These are phyloP conservation scores for Myotis myotis DNA, from an alignment of 2,797 vertebrate genomes.

Conservation along the genomic window DNA sequence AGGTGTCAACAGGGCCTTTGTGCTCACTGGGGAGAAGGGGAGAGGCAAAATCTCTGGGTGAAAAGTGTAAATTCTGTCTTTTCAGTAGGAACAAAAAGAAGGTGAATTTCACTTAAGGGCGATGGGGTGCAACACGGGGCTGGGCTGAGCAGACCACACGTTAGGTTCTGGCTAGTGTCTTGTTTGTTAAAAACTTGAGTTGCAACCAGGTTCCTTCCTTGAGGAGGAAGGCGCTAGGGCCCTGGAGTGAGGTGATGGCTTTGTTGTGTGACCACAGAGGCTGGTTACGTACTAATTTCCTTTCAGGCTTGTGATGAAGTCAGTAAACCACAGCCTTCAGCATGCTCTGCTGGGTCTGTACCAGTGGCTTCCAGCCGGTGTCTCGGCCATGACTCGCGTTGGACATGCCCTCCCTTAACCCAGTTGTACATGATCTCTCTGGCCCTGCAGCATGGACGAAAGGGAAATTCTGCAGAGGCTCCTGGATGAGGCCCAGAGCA, in stretches of 20 bases:
- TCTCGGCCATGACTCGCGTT: slow-evolving; percentile 72
- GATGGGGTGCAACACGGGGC: not conserved
- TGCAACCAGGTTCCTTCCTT: slow-evolving; percentile 43
- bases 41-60: not conserved
- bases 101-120: not conserved
- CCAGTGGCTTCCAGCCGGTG: slow-evolving; percentile 62
- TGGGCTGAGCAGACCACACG: not conserved
- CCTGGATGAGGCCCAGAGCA: slow-evolving; percentile 85
- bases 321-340: slow-evolving; percentile 86
- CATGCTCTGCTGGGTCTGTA: slow-evolving; percentile 52
- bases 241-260: slow-evolving; percentile 74
- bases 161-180: slow-evolving; percentile 40
- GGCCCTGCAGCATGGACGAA: slow-evolving; percentile 86
- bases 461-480: slow-evolving; percentile 87
- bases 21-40: not conserved
- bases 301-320: slow-evolving; percentile 86
- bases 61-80: not conserved
- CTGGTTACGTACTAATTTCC: slow-evolving; percentile 91
- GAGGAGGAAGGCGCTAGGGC: slow-evolving; percentile 84
- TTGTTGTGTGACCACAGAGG: slow-evolving; percentile 88
- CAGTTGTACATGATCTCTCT: not conserved
- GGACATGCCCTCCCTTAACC: slow-evolving; percentile 81
- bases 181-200: slow-evolving; percentile 45
- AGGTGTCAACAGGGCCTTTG: not conserved
- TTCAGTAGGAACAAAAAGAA: not conserved